phyloP scores from a whole-genome alignment of 2,888 invertebrate genomes.

The Clepsis dumicolana region DNA sequence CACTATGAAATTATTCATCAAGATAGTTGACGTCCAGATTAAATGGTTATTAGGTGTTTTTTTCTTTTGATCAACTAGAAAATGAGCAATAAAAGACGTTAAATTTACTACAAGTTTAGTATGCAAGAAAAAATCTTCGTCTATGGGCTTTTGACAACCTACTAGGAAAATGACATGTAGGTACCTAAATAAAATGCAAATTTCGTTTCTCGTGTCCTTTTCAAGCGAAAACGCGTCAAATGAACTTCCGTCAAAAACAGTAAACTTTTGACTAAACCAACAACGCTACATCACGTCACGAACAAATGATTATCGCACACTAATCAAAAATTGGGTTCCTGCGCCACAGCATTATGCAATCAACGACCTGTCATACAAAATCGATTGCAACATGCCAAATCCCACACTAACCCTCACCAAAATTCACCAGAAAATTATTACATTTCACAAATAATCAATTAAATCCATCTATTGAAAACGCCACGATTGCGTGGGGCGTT shows the following conservation, averaged over 20 bases:
- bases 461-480: conserved; percentile 68
- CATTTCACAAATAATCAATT: conserved; percentile 80
- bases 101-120: no score
- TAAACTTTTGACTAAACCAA: not conserved
- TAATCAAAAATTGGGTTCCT: not conserved
- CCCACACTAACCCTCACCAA: conserved; percentile 49
- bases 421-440: conserved; percentile 71
- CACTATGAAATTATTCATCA: no score
- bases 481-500: conserved; percentile 67
- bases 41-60: no score
- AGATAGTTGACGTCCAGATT: no score
- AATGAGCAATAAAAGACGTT: no score
- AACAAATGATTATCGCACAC: not conserved
- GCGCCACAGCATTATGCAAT: conserved; percentile 29
- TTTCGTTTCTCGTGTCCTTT: no score
- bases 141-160: no score
- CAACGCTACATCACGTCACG: not conserved
- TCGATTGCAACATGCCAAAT: conserved; percentile 46
- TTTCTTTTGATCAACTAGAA: no score
- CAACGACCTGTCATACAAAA: conserved; percentile 41
- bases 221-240: not conserved
- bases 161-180: no score
- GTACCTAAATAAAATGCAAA: no score
- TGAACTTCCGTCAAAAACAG: not conserved
- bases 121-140: no score